phyloP scores from a whole-genome alignment of 2,113 vertebrate genomes.

The Baryphthengus martii region DNA sequence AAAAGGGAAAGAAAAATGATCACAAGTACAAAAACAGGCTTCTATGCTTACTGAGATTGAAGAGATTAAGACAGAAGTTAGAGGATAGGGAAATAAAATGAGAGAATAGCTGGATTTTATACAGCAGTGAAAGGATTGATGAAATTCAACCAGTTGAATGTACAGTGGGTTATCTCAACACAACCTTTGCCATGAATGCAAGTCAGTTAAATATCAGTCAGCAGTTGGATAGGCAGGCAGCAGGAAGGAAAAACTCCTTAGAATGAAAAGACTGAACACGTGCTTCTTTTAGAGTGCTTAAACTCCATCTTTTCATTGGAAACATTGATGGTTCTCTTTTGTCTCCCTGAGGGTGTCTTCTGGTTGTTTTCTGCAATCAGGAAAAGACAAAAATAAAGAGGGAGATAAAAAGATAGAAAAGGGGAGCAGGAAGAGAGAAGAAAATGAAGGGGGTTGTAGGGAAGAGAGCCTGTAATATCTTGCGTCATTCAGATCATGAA shows the following conservation, averaged over 20 bases:
- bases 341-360: background rate
- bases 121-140: background rate
- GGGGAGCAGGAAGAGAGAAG: background rate
- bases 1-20: background rate
- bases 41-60: background rate
- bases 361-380: background rate
- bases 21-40: background rate
- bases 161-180: background rate
- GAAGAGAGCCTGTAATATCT: background rate
- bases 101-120: background rate
- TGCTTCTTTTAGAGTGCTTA: background rate
- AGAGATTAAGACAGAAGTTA: background rate
- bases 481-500: background rate
- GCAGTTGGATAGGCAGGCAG: background rate
- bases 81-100: background rate
- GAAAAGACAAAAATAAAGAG: background rate
- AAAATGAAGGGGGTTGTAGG: background rate
- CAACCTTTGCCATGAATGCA: background rate
- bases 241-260: background rate
- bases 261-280: background rate
- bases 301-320: background rate
- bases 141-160: background rate
- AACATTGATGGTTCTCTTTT: background rate
- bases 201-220: background rate
- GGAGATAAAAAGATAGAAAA: background rate